These are phyloP conservation scores for Psittacara wagleri DNA, from an alignment of 2,113 vertebrate species.

Conservation along the genomic window DNA sequence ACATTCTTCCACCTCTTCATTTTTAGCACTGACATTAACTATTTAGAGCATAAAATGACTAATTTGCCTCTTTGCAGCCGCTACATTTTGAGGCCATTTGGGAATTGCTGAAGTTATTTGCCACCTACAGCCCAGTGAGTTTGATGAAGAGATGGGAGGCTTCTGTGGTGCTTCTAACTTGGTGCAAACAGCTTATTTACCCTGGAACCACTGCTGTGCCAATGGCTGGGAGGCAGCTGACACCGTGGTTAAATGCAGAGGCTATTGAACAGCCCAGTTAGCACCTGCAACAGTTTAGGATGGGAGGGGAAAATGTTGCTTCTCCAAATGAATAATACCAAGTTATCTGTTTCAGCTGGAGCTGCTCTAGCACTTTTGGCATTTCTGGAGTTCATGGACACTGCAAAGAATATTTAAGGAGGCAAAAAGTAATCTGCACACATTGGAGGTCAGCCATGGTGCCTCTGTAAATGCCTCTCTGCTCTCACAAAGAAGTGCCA, in stretches of 20 bases:
- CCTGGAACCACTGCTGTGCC: accelerated
- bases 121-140: background rate
- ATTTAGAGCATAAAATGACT: conserved; percentile 34
- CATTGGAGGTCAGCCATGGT: background rate
- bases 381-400: background rate
- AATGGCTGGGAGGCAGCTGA: background rate
- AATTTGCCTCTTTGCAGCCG: conserved; percentile 3
- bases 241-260: background rate
- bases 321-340: conserved; percentile 1
- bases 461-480: background rate
- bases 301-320: background rate
- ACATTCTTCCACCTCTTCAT: conserved; percentile 31
- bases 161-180: background rate
- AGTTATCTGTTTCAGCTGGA: conserved; percentile 35
- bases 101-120: conserved; percentile 12
- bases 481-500: background rate
- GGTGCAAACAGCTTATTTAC: background rate
- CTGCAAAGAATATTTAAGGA: background rate
- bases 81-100: background rate
- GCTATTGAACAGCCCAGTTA: background rate
- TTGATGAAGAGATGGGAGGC: background rate
- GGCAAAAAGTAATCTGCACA: background rate
- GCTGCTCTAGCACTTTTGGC: conserved; percentile 11
- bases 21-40: conserved; percentile 42
- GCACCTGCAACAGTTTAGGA: background rate